Percentiles rank a stretch among this genome's conserved stretches.
phyloP scores from a whole-genome alignment of 2,797 vertebrate genomes.

The Oreonectes daqikongensis region DNA sequence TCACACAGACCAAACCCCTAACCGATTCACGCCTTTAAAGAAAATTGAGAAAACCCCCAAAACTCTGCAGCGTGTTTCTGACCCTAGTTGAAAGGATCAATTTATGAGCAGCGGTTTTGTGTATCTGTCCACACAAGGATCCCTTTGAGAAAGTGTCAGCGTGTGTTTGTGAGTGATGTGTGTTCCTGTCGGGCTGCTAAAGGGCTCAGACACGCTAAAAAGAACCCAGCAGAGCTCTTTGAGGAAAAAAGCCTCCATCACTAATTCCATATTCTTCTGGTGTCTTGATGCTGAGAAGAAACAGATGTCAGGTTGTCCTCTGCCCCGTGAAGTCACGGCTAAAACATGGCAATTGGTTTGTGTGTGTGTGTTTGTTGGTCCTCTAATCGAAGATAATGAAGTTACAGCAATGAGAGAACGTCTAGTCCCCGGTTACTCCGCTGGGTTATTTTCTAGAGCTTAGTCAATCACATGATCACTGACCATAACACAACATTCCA shows the following conservation, averaged over 20 bases:
- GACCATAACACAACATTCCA: conserved; percentile 52
- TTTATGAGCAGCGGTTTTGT: neutral
- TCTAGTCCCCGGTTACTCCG: conserved; percentile 48
- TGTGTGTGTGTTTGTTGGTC: conserved; percentile 12
- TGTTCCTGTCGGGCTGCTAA: conserved; percentile 19
- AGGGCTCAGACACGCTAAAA: conserved; percentile 22
- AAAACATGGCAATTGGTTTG: conserved; percentile 18
- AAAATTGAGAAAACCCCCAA: neutral
- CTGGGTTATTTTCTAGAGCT: conserved; percentile 50
- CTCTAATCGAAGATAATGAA: conserved; percentile 29
- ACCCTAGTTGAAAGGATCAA: neutral
- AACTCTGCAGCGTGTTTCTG: neutral
- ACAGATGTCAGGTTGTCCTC: conserved; percentile 37
- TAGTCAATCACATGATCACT: conserved; percentile 65
- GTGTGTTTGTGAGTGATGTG: conserved; percentile 20
- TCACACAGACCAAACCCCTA: neutral
- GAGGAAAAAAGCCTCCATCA: conserved; percentile 26
- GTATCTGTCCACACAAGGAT: neutral
- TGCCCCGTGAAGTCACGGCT: conserved; percentile 10
- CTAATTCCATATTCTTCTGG: conserved; percentile 28
- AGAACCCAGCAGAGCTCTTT: conserved; percentile 12
- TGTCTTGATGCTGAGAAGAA: conserved; percentile 30
- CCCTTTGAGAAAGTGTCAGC: conserved; percentile 19
- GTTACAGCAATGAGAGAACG: conserved; percentile 59
- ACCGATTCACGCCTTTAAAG: neutral